These are phyloP conservation scores for Eospalax fontanierii DNA, from an alignment of 2,797 vertebrate species.

Conservation along the genomic window DNA sequence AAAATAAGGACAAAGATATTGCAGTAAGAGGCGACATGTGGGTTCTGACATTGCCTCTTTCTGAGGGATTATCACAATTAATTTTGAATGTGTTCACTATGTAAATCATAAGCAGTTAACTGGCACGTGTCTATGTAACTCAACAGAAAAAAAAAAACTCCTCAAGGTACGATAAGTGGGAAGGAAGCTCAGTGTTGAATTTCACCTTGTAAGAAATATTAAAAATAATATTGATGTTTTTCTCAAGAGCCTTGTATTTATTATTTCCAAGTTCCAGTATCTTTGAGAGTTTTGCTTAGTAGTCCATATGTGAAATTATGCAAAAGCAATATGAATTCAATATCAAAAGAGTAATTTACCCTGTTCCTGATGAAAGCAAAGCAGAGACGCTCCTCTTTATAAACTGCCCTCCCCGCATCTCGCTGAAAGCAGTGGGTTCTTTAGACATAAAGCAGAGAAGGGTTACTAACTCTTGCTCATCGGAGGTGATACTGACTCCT, in stretches of 20 bases:
- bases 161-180: neutral
- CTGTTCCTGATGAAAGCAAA: neutral
- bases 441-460: neutral
- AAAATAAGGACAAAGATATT: neutral
- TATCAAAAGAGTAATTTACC: neutral
- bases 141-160: neutral
- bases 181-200: neutral
- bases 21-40: neutral
- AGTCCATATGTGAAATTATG: neutral
- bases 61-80: neutral
- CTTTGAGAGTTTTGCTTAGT: neutral
- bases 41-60: neutral
- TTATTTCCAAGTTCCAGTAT: neutral
- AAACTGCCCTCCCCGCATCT: neutral
- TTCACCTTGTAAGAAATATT: neutral
- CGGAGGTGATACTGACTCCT: rapidly evolving
- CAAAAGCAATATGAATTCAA: neutral
- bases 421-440: neutral
- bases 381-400: neutral
- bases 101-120: neutral
- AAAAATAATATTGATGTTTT: neutral
- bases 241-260: neutral
- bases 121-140: neutral
- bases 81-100: neutral
- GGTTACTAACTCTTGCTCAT: neutral